Conservation (phyloP, 2,113 vertebrate genomes). For the Phalacrocorax brasilianus region DNA sequence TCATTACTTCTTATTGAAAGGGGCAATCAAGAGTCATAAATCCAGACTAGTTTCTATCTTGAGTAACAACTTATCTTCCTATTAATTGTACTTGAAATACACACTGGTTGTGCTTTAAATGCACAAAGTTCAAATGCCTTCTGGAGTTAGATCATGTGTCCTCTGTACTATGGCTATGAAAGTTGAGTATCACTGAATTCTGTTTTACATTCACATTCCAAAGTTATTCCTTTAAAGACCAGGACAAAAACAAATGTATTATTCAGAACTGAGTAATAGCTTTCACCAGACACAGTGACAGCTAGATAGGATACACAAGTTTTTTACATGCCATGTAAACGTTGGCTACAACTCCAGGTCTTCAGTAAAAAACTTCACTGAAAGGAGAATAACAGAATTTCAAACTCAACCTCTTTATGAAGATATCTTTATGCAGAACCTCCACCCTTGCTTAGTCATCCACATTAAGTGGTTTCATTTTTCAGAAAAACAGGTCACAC, state of each 20-base stretch:
- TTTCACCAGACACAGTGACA: not conserved
- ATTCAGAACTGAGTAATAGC: not conserved
- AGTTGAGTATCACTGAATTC: not conserved
- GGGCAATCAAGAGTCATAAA: not conserved
- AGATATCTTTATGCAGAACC: not conserved
- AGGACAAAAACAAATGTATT: not conserved
- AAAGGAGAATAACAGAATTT: not conserved
- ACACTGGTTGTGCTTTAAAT: not conserved
- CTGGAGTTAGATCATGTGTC: not conserved
- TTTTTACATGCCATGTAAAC: not conserved
- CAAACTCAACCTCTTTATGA: not conserved
- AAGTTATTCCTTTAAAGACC: not conserved
- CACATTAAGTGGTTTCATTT: not conserved
- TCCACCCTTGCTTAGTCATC: not conserved
- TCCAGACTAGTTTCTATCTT: not conserved
- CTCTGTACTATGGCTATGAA: not conserved
- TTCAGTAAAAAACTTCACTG: not conserved
- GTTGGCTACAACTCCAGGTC: not conserved
- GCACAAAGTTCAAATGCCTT: not conserved
- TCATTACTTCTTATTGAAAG: not conserved
- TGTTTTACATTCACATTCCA: not conserved
- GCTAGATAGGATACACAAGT: not conserved
- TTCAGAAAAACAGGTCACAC: not conserved
- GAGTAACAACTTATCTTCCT: not conserved
- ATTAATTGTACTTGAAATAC: not conserved